A percentile compares a stretch with the other conserved stretches of the same genome.
Conservation (phyloP, 1,140 invertebrate genomes). For the Nephotettix cincticeps region DNA sequence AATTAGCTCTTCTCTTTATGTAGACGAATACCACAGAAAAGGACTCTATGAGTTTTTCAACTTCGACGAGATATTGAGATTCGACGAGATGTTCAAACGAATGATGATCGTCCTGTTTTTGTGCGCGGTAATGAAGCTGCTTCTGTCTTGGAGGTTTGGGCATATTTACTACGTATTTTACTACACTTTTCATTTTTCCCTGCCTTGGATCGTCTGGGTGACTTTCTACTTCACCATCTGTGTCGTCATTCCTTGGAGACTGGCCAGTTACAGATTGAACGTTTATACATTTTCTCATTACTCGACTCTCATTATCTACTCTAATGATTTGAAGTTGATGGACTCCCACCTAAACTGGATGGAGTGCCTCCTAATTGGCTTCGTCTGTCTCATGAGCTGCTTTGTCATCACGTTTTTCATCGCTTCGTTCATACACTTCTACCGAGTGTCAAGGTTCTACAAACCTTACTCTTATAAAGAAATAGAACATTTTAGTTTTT, state of each 20-base stretch:
- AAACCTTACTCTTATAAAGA: too few relatives aligned
- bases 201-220: not conserved
- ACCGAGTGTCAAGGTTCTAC: too few relatives aligned
- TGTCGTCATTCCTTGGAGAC: not conserved
- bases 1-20: not conserved
- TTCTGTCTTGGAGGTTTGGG: not conserved
- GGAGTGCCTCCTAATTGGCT: too few relatives aligned
- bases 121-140: not conserved
- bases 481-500: too few relatives aligned
- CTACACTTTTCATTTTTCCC: not conserved
- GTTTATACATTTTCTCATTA: not conserved
- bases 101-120: not conserved
- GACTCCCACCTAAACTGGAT: too few relatives aligned
- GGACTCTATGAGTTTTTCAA: not conserved
- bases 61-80: not conserved
- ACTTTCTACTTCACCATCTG: not conserved
- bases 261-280: not conserved
- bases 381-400: too few relatives aligned
- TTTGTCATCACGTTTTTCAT: too few relatives aligned
- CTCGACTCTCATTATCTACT: not conserved
- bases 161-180: not conserved
- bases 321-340: not conserved
- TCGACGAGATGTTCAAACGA: not conserved
- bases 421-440: too few relatives aligned
- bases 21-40: not conserved